phyloP scores from a whole-genome alignment of 1,140 invertebrate genomes.

The Solenopsis fugax region DNA sequence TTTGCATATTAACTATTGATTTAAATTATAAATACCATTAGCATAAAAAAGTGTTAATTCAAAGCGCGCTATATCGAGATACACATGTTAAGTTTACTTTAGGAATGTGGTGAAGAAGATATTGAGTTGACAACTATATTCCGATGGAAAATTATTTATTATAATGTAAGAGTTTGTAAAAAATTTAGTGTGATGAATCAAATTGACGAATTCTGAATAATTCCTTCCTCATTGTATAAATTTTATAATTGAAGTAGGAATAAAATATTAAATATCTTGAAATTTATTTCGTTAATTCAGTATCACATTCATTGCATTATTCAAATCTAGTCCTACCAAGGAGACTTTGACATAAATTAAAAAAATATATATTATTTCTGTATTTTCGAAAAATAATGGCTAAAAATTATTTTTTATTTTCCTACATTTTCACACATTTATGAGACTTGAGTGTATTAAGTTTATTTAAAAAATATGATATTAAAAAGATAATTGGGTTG shows the following conservation, averaged over 20 bases:
- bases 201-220: slow-evolving; percentile 25
- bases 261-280: neutral
- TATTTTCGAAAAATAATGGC: too few relatives aligned
- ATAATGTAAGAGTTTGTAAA: neutral
- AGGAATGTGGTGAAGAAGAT: neutral
- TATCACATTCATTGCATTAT: too few relatives aligned
- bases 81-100: neutral
- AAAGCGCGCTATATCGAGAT: neutral
- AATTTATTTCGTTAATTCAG: too few relatives aligned
- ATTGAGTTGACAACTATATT: neutral
- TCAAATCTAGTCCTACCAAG: too few relatives aligned
- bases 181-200: slow-evolving; percentile 10
- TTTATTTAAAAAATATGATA: too few relatives aligned
- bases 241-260: slow-evolving; percentile 15
- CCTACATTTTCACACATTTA: too few relatives aligned
- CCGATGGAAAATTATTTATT: neutral
- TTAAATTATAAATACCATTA: neutral
- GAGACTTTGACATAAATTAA: too few relatives aligned
- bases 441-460: too few relatives aligned
- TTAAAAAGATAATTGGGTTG: too few relatives aligned
- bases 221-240: slow-evolving; percentile 37
- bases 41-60: neutral
- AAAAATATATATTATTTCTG: too few relatives aligned
- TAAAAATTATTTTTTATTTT: too few relatives aligned
- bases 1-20: neutral